phyloP scores from a whole-genome alignment of 2,888 invertebrate genomes.

The Noctua janthina region DNA sequence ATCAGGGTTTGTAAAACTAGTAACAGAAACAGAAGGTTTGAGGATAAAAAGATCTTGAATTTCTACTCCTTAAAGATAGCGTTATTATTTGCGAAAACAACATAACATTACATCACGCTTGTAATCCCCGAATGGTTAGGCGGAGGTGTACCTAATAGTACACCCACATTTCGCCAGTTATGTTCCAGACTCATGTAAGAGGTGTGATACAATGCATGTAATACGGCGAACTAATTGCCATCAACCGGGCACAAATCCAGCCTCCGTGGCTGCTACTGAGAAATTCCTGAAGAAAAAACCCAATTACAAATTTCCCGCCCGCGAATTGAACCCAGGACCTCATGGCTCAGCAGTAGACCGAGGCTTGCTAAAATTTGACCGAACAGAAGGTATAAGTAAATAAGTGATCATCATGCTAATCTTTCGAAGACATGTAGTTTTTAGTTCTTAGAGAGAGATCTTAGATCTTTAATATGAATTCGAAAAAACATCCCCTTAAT shows the following conservation, averaged over 20 bases:
- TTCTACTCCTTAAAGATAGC: too few relatives aligned
- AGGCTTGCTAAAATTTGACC: background rate
- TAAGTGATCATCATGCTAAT: background rate
- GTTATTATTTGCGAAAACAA: too few relatives aligned
- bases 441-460: background rate
- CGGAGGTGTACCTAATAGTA: background rate
- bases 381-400: background rate
- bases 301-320: background rate
- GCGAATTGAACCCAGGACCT: background rate
- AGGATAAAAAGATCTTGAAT: background rate
- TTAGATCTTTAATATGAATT: background rate
- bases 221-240: background rate
- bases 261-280: background rate
- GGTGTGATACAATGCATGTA: background rate
- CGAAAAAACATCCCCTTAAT: background rate
- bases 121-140: background rate
- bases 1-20: conserved; percentile 5
- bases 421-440: background rate
- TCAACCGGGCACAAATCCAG: background rate
- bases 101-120: too few relatives aligned
- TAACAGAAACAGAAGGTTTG: background rate
- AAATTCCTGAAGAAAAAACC: background rate
- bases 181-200: background rate
- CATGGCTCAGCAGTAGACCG: background rate
- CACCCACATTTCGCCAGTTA: background rate